Base-by-base conservation (phyloP, 2,113 vertebrate genomes). In the Phaethon lepturus region DNA sequence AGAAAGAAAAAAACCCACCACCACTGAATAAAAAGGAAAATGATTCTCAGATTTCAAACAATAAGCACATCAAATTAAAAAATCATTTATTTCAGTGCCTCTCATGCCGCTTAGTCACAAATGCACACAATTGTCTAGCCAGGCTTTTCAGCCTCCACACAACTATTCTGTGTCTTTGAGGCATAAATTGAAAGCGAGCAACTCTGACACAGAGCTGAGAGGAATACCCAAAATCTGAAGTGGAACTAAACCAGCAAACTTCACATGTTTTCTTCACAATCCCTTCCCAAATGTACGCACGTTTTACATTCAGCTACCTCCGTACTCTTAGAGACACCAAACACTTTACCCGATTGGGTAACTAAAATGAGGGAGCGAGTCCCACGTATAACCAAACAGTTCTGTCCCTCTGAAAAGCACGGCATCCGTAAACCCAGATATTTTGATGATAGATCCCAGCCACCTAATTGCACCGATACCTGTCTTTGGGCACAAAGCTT, bases 41-140 rank as follows among this genome's bases (percentile, higher is more conserved):
- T 35, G 10, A 90, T 90, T 38, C 80, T 90, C 72, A 74, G 90
- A 64, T 94, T 96, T 86, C 88, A 90, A 94, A 96, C 90, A 86
- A 90, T 69, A 86, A 88, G 78, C 47, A 76, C 53, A 76, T 66
- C 78, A 76, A 93, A 94, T 97, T 92, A 96, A 95, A 93, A 93
- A 89, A 84, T 92, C 59, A 31, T 88, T 96, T 94, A 66, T 91
- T 94, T 91, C 92, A 18, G 79, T 23, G 38, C 60, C 49, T 95
- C 75, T 55, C 52, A 81, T 63, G 52, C 35, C 4, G 18, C 60
- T 94, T n/a, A 7, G 8, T 86, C 42, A 40, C 85, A 79, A 60
- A 10, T 0, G 11, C 62, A 35, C 38, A 47, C 33, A 4, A 2
- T 14, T 42, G 79, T 45, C 55, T 91, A 72, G 79, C 84, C 75